Evolutionary conservation across 2,113 vertebrate genomes (phyloP).

Genomic region (Baryphthengus martii): DNA sequence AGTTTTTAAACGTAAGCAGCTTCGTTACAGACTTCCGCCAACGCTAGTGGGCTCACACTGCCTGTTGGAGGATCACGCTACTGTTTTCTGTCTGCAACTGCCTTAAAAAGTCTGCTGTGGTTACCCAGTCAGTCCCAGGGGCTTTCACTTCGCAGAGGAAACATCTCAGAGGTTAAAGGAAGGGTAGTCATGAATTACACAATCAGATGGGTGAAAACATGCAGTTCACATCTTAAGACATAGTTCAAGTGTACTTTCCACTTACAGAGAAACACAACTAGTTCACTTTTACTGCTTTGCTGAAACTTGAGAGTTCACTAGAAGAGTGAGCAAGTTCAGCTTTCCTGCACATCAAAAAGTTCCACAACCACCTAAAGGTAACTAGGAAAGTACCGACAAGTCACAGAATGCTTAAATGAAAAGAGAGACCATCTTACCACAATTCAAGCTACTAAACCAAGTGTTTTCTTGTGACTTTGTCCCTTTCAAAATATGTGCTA

Average conservation of each 20-base stretch:
- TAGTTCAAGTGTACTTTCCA: neutral
- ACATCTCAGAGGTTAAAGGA: neutral
- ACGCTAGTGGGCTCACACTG: neutral
- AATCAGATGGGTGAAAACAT: neutral
- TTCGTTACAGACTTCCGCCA: neutral
- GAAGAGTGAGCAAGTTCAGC: neutral
- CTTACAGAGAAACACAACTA: neutral
- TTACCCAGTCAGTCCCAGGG: neutral
- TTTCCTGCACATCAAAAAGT: neutral
- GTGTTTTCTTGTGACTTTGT: rapidly evolving
- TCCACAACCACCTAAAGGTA: neutral
- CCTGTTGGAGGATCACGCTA: neutral
- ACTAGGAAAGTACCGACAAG: neutral
- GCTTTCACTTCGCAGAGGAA: neutral
- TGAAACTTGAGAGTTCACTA: neutral
- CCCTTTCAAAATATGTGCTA: neutral
- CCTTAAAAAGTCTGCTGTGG: neutral
- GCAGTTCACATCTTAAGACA: neutral
- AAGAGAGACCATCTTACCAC: neutral
- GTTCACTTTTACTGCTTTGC: neutral
- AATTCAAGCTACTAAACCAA: neutral
- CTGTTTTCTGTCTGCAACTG: neutral
- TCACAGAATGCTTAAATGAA: neutral
- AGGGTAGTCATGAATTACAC: neutral
- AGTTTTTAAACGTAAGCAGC: neutral